phyloP scores from a whole-genome alignment of 2,888 invertebrate genomes.

The Netelia fuscicornis region DNA sequence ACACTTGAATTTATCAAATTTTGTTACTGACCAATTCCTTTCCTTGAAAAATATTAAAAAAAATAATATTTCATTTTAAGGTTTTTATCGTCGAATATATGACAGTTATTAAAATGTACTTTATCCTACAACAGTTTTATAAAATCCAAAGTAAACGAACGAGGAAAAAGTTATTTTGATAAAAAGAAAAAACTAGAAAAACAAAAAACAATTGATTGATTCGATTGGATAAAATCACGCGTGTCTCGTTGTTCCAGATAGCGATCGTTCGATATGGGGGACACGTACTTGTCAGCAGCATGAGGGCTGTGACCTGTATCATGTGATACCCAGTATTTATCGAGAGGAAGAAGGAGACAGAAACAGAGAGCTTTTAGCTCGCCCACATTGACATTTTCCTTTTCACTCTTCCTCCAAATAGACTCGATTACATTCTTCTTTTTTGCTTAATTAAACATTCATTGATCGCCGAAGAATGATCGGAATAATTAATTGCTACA shows the following conservation, averaged over 20 bases:
- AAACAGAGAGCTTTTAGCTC: conserved; percentile 21
- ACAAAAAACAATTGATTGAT: neutral
- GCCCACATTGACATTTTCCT: conserved; percentile 59
- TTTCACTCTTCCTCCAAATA: conserved; percentile 42
- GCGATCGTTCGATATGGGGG: conserved; percentile 73
- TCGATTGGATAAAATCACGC: conserved; percentile 46
- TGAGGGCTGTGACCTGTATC: conserved; percentile 75
- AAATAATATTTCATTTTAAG: neutral
- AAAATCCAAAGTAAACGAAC: neutral
- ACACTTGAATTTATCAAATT: conserved; percentile 5
- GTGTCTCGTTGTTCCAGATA: conserved; percentile 60
- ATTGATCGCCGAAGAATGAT: conserved; percentile 71
- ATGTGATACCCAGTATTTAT: conserved; percentile 57
- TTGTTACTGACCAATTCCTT: neutral
- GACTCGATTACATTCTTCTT: conserved; percentile 41
- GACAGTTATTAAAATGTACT: neutral
- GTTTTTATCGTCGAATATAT: no score
- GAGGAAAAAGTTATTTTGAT: neutral
- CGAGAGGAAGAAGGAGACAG: conserved; percentile 67
- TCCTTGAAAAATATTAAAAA: neutral
- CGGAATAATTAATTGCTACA: conserved; percentile 75
- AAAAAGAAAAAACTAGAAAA: neutral
- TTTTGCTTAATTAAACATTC: conserved; percentile 27
- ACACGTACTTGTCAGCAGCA: conserved; percentile 78
- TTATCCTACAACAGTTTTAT: neutral